A percentile compares a stretch with the other conserved stretches of the same genome.
phyloP scores from a whole-genome alignment of 2,797 vertebrate species.

The Falco columbarius region DNA sequence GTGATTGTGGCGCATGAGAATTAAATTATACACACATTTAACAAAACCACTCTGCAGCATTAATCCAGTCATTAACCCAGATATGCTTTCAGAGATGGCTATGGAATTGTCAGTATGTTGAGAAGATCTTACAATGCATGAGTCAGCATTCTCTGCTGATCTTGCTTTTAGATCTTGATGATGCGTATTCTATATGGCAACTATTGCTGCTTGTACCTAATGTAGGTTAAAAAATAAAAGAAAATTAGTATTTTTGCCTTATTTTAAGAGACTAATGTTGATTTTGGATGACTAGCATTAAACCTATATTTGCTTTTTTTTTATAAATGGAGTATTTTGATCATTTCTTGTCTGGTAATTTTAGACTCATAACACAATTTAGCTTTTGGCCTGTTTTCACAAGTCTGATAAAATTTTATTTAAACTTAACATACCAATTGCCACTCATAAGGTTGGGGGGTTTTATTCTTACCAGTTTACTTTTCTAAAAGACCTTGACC shows the following conservation, averaged over 20 bases:
- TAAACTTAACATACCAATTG: not conserved
- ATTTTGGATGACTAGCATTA: constrained; percentile 45
- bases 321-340: constrained; percentile 20
- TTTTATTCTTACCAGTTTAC: not conserved
- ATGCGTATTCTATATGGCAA: constrained; percentile 24
- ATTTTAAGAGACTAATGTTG: constrained; percentile 6
- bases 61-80: not conserved
- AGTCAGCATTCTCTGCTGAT: not conserved
- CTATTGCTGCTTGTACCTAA: not conserved
- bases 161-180: constrained; percentile 37
- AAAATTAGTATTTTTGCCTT: constrained; percentile 56
- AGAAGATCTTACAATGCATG: not conserved
- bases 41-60: not conserved
- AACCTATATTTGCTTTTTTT: constrained; percentile 20
- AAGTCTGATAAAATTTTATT: not conserved
- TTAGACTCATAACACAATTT: not conserved
- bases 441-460: not conserved
- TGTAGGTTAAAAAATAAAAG: constrained; percentile 29
- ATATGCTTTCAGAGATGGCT: not conserved
- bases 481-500: constrained; percentile 31
- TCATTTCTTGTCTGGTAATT: not conserved
- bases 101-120: constrained; percentile 21
- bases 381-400: not conserved
- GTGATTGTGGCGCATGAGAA: constrained; percentile 9
- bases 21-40: not conserved